Percentiles rank a stretch among this genome's conserved stretches.
Conservation (phyloP, 2,888 invertebrate genomes). For the Tetanocera ferruginea region DNA sequence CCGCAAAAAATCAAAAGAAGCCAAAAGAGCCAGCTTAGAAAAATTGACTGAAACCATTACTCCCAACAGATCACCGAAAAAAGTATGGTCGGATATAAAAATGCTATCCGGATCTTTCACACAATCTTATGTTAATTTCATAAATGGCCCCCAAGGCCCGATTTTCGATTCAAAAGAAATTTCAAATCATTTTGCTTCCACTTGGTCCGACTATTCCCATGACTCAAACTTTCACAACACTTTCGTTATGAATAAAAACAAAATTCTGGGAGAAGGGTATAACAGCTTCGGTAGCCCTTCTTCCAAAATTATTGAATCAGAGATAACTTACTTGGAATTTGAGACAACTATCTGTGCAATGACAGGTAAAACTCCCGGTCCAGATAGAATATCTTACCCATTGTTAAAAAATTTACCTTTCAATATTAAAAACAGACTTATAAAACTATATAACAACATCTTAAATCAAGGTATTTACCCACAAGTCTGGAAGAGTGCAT, state of each 20-base stretch:
- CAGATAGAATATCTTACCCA: no score
- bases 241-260: neutral
- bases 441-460: no score
- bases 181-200: neutral
- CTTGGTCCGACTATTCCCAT: constrained; percentile 3
- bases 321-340: no score
- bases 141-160: neutral
- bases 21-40: neutral
- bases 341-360: no score
- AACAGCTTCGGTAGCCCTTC: neutral
- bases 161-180: neutral
- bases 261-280: neutral
- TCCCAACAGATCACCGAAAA: neutral
- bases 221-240: neutral
- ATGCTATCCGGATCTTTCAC: constrained; percentile 4
- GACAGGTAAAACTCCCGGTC: no score
- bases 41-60: constrained; percentile 12
- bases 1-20: no score
- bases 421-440: no score
- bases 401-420: no score
- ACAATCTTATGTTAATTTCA: neutral
- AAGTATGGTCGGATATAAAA: constrained; percentile 10
- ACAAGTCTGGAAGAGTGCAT: neutral
- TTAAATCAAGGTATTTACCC: neutral
- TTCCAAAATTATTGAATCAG: neutral